phyloP scores from a whole-genome alignment of 2,113 vertebrate genomes.

The Sapayoa aenigma region DNA sequence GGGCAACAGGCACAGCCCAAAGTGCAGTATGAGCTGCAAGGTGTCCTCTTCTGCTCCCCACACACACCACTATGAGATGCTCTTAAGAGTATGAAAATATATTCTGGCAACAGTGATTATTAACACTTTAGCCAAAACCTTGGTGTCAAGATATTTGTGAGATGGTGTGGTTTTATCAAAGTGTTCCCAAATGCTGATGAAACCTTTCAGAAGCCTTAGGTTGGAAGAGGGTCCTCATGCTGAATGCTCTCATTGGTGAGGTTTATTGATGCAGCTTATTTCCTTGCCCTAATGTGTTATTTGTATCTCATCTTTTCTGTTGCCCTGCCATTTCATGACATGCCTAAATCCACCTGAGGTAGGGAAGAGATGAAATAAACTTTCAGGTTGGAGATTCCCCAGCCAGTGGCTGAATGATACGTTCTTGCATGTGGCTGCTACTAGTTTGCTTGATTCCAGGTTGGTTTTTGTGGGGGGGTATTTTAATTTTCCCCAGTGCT shows the following conservation, averaged over 20 bases:
- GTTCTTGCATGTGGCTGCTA: accelerated
- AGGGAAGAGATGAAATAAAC: neutral
- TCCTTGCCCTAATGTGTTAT: neutral
- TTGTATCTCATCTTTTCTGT: neutral
- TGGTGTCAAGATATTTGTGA: neutral
- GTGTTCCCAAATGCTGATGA: neutral
- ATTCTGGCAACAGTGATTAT: neutral
- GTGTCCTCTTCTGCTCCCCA: neutral
- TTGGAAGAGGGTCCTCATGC: neutral
- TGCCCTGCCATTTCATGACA: neutral
- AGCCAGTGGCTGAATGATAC: neutral
- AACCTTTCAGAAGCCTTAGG: neutral
- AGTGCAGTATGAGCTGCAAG: neutral
- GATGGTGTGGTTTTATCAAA: neutral
- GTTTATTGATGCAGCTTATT: neutral
- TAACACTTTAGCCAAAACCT: neutral
- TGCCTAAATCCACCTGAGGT: neutral
- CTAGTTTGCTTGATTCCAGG: neutral
- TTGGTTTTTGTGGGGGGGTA: neutral
- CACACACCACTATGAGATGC: accelerated
- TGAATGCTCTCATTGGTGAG: neutral
- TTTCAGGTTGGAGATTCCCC: neutral
- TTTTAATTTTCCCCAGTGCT: neutral
- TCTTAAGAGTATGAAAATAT: neutral
- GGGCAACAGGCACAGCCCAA: neutral